Evolutionary conservation across 2,113 vertebrate species (phyloP).

Genomic region (Micromys minutus): DNA sequence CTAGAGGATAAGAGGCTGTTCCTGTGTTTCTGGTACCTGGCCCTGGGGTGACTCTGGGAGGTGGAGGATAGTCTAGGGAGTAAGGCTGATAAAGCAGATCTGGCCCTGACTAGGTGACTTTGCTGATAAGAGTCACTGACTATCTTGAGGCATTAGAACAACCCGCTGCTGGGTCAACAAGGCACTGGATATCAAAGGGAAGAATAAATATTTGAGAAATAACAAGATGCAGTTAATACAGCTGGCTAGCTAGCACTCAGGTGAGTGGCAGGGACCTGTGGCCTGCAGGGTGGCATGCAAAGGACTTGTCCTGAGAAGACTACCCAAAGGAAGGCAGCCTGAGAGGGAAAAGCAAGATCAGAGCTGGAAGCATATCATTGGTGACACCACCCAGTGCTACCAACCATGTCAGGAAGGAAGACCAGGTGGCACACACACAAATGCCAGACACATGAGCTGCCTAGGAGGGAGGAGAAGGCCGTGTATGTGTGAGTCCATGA

Average conservation of each 20-base stretch:
- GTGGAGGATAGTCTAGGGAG: background rate
- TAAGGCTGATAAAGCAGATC: background rate
- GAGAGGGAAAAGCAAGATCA: background rate
- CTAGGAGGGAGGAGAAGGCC: background rate
- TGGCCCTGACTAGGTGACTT: background rate
- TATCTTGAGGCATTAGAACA: background rate
- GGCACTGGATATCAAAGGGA: background rate
- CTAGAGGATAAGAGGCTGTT: background rate
- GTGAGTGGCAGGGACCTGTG: background rate
- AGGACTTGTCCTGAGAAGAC: background rate
- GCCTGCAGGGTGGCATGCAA: background rate
- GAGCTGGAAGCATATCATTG: background rate
- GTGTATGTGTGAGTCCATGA: background rate
- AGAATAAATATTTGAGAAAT: slow-evolving; percentile 32
- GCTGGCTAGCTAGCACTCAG: background rate
- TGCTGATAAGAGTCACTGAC: background rate
- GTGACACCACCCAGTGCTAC: background rate
- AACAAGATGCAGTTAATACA: background rate
- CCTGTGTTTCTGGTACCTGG: background rate
- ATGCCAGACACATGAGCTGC: background rate
- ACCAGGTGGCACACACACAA: background rate
- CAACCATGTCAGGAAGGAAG: background rate
- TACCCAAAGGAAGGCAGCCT: background rate
- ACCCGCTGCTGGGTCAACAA: background rate
- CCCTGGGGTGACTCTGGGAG: background rate